phyloP scores from a whole-genome alignment of 2,888 invertebrate species.

The Erebia ligea region DNA sequence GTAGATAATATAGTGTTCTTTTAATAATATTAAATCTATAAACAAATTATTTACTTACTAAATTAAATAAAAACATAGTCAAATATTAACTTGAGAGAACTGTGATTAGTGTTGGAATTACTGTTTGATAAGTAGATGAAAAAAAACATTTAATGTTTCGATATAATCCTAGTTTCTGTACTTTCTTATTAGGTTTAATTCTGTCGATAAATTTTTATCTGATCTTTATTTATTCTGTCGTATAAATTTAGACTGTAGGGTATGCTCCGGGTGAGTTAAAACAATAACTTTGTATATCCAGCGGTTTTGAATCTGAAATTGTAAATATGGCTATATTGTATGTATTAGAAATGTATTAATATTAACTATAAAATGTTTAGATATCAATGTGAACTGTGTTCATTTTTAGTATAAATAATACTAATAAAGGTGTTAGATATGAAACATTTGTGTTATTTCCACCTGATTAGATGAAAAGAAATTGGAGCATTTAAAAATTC shows the following conservation, averaged over 20 bases:
- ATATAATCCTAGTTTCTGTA: neutral
- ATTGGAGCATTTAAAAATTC: too few species aligned
- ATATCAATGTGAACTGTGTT: slow-evolving; percentile 75
- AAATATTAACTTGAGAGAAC: slow-evolving; percentile 16
- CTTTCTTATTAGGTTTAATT: neutral
- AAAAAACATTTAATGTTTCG: neutral
- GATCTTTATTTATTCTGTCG: too few species aligned
- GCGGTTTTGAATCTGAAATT: slow-evolving; percentile 30
- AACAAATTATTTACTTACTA: neutral
- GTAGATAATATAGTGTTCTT: neutral
- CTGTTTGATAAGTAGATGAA: neutral
- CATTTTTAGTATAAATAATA: slow-evolving; percentile 72
- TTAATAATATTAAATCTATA: neutral
- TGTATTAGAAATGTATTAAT: slow-evolving; percentile 44
- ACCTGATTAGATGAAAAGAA: neutral
- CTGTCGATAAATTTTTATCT: too few species aligned
- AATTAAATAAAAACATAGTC: slow-evolving; percentile 3
- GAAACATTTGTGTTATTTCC: slow-evolving; percentile 6
- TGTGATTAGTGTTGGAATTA: slow-evolving; percentile 12
- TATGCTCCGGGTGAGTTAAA: slow-evolving; percentile 71
- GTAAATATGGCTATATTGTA: slow-evolving; percentile 33
- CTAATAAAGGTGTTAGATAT: slow-evolving; percentile 70
- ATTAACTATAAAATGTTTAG: slow-evolving; percentile 56
- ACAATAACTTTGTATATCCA: slow-evolving; percentile 39
- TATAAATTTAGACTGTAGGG: slow-evolving; percentile 16